Conservation (phyloP, 1,140 invertebrate species). For the Plectus sambesii region DNA sequence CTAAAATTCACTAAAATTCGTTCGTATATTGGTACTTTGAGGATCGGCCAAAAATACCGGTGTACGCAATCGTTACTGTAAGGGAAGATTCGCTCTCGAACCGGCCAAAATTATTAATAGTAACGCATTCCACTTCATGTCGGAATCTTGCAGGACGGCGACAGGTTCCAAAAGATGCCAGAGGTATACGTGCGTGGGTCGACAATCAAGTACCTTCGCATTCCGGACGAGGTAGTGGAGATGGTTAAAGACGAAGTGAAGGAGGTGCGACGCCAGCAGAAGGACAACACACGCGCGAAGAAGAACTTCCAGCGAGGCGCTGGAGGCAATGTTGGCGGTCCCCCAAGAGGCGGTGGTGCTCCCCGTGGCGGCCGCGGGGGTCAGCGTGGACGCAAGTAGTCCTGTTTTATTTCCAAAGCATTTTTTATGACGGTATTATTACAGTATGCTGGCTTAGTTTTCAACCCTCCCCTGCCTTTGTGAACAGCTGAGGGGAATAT, state of each 20-base stretch:
- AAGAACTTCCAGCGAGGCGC: conserved; percentile 21
- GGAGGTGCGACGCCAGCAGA: conserved; percentile 39
- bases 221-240: conserved; percentile 84
- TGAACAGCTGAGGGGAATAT: no score
- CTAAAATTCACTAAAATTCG: conserved; percentile 7
- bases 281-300: conserved; percentile 33
- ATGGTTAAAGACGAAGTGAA: conserved; percentile 45
- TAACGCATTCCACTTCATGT: no score
- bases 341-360: conserved; percentile 27
- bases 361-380: conserved; percentile 16
- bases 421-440: no score
- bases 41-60: no score
- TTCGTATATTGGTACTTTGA: neutral
- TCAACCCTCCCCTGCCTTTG: no score
- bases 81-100: no score
- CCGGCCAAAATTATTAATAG: no score
- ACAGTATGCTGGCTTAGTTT: no score
- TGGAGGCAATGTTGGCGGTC: no score
- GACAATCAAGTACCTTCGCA: conserved; percentile 96
- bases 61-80: no score
- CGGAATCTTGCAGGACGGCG: conserved; percentile 98
- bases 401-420: no score
- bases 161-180: conserved; percentile 98
- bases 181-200: conserved; percentile 94
- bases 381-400: no score